These are phyloP conservation scores for Hippocampus zosterae DNA, from an alignment of 2,113 vertebrate species.

Conservation along the genomic window DNA sequence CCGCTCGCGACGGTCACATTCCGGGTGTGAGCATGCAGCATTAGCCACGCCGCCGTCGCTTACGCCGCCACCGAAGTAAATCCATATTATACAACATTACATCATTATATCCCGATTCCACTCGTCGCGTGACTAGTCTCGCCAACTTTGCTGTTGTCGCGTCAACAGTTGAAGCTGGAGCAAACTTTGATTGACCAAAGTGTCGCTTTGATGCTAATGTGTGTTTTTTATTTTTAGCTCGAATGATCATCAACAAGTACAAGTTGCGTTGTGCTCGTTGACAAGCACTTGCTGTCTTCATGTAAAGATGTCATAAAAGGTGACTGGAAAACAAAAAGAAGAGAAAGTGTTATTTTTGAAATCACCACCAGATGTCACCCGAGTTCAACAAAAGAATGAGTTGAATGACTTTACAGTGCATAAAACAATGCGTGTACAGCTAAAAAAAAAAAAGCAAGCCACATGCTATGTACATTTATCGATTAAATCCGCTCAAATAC, in stretches of 20 bases:
- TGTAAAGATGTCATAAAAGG: not conserved
- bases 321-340: not conserved
- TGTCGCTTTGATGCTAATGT: not conserved
- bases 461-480: no score
- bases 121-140: not conserved
- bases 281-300: not conserved
- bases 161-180: not conserved
- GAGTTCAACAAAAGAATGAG: not conserved
- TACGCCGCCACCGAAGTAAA: not conserved
- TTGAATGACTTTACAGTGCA: no score
- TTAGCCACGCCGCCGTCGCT: not conserved
- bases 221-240: not conserved
- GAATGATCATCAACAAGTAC: not conserved
- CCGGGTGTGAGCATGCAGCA: not conserved
- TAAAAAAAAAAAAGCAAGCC: no score
- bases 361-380: constrained; percentile 23
- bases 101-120: not conserved
- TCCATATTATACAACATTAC: not conserved
- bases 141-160: not conserved
- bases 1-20: not conserved
- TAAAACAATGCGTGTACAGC: no score
- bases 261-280: not conserved
- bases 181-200: not conserved
- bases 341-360: not conserved
- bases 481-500: no score